A percentile compares a stretch with the other conserved stretches of the same genome.
Conservation (phyloP, 2,888 invertebrate genomes). For the Dimorphilus gyrociliatus region DNA sequence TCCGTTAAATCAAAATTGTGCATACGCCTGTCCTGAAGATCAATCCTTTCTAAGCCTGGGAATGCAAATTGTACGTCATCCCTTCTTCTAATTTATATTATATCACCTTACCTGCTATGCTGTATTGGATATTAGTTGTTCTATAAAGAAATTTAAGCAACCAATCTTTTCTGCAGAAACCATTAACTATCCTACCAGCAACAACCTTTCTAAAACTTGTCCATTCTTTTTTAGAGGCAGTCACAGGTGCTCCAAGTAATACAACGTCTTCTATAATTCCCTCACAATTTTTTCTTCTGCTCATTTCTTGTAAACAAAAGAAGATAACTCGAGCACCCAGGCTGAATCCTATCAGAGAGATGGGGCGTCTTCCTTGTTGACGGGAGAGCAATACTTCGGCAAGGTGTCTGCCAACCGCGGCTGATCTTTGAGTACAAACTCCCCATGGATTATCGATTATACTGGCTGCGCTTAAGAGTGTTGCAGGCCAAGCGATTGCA, state of each 20-base stretch:
- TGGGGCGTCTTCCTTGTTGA: conserved; percentile 49
- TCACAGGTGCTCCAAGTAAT: conserved; percentile 49
- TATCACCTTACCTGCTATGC: no score
- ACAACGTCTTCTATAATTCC: conserved; percentile 51
- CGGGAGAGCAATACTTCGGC: conserved; percentile 48
- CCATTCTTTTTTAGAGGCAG: conserved; percentile 45
- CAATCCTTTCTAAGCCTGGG: conserved; percentile 46
- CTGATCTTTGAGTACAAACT: conserved; percentile 46
- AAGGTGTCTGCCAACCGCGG: conserved; percentile 47
- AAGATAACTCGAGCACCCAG: conserved; percentile 53
- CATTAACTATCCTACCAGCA: conserved; percentile 49
- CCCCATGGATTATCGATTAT: conserved; percentile 51
- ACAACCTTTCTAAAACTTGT: conserved; percentile 43
- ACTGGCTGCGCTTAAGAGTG: conserved; percentile 42
- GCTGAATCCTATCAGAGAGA: conserved; percentile 49
- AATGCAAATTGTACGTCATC: conserved; percentile 45
- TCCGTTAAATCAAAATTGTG: conserved; percentile 46
- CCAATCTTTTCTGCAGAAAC: conserved; percentile 45
- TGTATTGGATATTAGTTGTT: no score
- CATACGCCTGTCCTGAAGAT: conserved; percentile 42
- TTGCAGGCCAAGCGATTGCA: conserved; percentile 50
- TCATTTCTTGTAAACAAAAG: conserved; percentile 46
- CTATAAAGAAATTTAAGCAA: no score
- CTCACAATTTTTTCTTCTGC: conserved; percentile 39
- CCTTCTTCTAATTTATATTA: conserved; percentile 1